Conservation (phyloP, 2,797 vertebrate species). For the Distichodus sexfasciatus region DNA sequence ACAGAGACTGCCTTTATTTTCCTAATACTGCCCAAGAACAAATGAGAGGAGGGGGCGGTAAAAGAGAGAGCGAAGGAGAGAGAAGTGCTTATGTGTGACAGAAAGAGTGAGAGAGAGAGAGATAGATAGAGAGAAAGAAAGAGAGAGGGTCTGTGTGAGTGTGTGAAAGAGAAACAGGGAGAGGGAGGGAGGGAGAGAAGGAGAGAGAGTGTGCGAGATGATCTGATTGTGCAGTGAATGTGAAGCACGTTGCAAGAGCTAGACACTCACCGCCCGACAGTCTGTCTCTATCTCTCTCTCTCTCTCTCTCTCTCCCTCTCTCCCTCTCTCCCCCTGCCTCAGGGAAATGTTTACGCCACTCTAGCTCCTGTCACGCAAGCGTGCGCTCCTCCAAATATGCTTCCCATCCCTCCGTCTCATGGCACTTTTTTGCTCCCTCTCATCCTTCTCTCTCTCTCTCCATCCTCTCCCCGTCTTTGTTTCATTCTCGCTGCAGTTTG, state of each 20-base stretch:
- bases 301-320: neutral
- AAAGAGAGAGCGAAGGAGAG: constrained; percentile 32
- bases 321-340: neutral
- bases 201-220: constrained; percentile 16
- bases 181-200: neutral
- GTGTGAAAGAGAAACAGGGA: neutral
- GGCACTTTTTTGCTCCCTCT: neutral
- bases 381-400: constrained; percentile 13
- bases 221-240: constrained; percentile 36
- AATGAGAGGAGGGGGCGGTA: neutral
- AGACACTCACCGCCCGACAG: constrained; percentile 2
- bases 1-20: constrained; percentile 35
- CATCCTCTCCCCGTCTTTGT: neutral
- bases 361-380: constrained; percentile 19
- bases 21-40: constrained; percentile 24
- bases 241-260: constrained; percentile 24
- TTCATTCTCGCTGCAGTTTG: neutral
- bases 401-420: constrained; percentile 1
- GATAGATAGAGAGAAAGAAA: constrained; percentile 2
- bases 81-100: constrained; percentile 24
- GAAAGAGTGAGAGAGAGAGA: constrained; percentile 2
- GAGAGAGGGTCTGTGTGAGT: neutral
- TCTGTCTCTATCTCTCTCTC: constrained; percentile 1
- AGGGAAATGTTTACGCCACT: constrained; percentile 28
- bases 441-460: neutral